Evolutionary conservation across 2,888 invertebrate genomes (phyloP).

Genomic region (Rugalucina vietnamica): DNA sequence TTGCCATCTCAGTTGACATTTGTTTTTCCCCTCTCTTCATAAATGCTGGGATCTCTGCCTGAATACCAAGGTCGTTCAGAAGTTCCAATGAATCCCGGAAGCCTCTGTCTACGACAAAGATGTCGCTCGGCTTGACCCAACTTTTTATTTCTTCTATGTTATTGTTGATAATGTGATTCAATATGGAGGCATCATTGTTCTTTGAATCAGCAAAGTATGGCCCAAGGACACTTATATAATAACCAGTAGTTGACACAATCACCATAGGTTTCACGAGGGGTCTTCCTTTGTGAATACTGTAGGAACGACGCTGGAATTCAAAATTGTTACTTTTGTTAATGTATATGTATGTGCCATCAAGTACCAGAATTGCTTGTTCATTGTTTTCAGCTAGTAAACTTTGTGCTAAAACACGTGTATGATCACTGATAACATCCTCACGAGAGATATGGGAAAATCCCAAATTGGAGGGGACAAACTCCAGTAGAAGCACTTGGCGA

Average conservation of each 20-base stretch:
- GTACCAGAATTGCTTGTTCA: slow-evolving; percentile 37
- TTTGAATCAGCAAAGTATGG: slow-evolving; percentile 57
- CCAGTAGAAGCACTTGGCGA: slow-evolving; percentile 22
- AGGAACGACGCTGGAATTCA: slow-evolving; percentile 45
- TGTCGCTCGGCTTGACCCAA: slow-evolving; percentile 43
- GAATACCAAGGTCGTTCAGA: slow-evolving; percentile 48
- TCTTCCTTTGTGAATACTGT: slow-evolving; percentile 49
- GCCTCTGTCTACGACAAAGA: slow-evolving; percentile 54
- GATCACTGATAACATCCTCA: slow-evolving; percentile 39
- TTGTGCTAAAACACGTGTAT: slow-evolving; percentile 47
- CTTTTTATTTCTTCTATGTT: slow-evolving; percentile 50
- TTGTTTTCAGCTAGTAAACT: slow-evolving; percentile 27
- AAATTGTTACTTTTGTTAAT: slow-evolving; percentile 55
- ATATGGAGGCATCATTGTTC: slow-evolving; percentile 55
- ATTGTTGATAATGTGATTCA: slow-evolving; percentile 52
- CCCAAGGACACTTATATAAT: slow-evolving; percentile 46
- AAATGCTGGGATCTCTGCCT: slow-evolving; percentile 45
- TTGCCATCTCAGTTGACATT: slow-evolving; percentile 45
- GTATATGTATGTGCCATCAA: slow-evolving; percentile 61
- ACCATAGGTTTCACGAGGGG: slow-evolving; percentile 58
- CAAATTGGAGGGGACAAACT: slow-evolving; percentile 41
- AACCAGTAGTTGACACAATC: slow-evolving; percentile 49
- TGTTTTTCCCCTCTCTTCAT: slow-evolving; percentile 47
- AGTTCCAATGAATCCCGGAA: slow-evolving; percentile 50
- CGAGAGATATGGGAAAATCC: slow-evolving; percentile 35